phyloP scores from a whole-genome alignment of 2,797 vertebrate genomes.

The Darevskia nairensis region DNA sequence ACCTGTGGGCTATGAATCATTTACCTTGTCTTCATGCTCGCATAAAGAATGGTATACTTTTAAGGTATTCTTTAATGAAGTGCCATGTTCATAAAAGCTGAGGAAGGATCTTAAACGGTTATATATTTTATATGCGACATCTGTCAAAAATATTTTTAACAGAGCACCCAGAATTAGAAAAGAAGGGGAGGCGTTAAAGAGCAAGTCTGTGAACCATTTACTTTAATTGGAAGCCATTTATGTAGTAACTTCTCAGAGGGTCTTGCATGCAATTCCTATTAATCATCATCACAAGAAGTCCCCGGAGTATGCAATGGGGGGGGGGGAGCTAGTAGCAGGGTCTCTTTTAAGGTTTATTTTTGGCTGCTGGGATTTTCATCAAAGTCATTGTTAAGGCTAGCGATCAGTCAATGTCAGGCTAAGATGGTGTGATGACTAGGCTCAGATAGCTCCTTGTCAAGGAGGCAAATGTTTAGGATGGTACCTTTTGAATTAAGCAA shows the following conservation, averaged over 20 bases:
- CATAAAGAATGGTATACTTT: conserved; percentile 7
- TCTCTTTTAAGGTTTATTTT: conserved; percentile 50
- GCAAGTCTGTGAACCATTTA: conserved; percentile 38
- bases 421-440: not conserved
- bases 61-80: not conserved
- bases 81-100: not conserved
- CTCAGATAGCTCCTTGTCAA: not conserved
- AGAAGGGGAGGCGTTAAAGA: not conserved
- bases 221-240: conserved; percentile 25
- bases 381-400: conserved; percentile 36
- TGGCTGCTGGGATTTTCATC: conserved; percentile 41
- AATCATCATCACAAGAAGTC: conserved; percentile 35
- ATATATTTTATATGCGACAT: not conserved
- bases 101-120: not conserved
- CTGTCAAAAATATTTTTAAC: conserved; percentile 30
- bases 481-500: not conserved
- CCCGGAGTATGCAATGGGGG: not conserved
- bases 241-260: conserved; percentile 18
- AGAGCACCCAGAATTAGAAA: not conserved
- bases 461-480: conserved; percentile 32
- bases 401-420: conserved; percentile 36
- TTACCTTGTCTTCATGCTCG: not conserved
- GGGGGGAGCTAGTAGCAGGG: not conserved
- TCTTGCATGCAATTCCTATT: conserved; percentile 23
- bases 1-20: not conserved